Percentiles rank a stretch among this genome's conserved stretches.
phyloP scores from a whole-genome alignment of 2,113 vertebrate species.

The Eptesicus fuscus region DNA sequence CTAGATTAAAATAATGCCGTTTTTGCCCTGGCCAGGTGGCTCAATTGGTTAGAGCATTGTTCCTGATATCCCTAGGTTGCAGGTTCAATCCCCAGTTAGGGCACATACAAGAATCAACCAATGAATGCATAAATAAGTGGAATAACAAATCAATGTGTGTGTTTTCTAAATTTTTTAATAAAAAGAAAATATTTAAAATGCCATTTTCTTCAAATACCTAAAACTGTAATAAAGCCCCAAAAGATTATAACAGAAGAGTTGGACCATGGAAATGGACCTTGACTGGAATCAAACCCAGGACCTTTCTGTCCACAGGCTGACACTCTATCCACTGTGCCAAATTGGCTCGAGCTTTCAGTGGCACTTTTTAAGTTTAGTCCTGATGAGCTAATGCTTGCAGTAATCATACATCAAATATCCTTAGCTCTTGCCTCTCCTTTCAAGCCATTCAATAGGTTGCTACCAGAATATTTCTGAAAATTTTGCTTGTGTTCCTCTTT shows the following conservation, averaged over 20 bases:
- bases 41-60: no score
- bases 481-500: background rate
- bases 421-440: background rate
- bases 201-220: background rate
- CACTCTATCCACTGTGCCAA: no score
- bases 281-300: no score
- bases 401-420: background rate
- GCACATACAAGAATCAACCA: no score
- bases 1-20: constrained; percentile 10
- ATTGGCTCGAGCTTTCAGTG: background rate
- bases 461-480: background rate
- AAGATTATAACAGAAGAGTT: background rate
- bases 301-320: no score
- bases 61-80: no score
- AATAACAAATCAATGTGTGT: no score
- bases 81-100: no score
- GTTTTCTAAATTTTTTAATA: no score
- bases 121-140: no score
- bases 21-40: background rate
- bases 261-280: background rate
- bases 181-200: background rate
- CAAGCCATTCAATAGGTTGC: background rate
- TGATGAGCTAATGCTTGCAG: background rate
- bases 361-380: background rate
- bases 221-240: background rate